Percentiles rank a stretch among this genome's conserved stretches.
Conservation (phyloP, 1,140 invertebrate species). For the Trissolcus basalis region DNA sequence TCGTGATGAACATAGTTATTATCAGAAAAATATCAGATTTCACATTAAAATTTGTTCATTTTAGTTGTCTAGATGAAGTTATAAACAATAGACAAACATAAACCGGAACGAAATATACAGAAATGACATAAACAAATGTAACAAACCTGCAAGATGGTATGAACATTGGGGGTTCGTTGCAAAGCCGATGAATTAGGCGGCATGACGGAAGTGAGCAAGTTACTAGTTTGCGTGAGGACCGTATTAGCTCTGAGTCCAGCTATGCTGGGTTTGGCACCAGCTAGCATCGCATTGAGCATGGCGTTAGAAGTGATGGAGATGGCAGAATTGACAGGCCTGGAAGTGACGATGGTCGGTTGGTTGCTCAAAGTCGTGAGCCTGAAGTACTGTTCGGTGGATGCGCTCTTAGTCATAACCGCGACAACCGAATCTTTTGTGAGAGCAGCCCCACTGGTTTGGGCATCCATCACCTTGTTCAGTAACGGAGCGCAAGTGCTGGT, state of each 20-base stretch:
- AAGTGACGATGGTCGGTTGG: conserved; percentile 50
- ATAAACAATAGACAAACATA: neutral
- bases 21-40: no score
- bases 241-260: conserved; percentile 67
- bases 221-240: conserved; percentile 67
- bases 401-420: conserved; percentile 62
- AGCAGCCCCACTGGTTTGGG: conserved; percentile 67
- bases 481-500: conserved; percentile 36
- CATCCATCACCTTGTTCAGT: conserved; percentile 67
- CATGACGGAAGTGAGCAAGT: conserved; percentile 67
- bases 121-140: neutral
- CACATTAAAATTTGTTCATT: no score
- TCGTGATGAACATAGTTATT: no score
- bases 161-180: conserved; percentile 66
- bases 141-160: conserved; percentile 65
- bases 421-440: conserved; percentile 70
- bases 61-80: no score
- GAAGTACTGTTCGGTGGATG: conserved; percentile 60
- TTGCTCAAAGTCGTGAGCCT: conserved; percentile 60
- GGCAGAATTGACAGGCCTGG: conserved; percentile 35
- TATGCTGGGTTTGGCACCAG: conserved; percentile 68
- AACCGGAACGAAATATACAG: neutral
- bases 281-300: conserved; percentile 74
- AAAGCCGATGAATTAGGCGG: conserved; percentile 56
- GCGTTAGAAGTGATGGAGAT: conserved; percentile 73